Evolutionary conservation across 2,888 invertebrate species (phyloP), one percentile per base, ranked within the genome.

Genomic region (Meta bourneti): DNA sequence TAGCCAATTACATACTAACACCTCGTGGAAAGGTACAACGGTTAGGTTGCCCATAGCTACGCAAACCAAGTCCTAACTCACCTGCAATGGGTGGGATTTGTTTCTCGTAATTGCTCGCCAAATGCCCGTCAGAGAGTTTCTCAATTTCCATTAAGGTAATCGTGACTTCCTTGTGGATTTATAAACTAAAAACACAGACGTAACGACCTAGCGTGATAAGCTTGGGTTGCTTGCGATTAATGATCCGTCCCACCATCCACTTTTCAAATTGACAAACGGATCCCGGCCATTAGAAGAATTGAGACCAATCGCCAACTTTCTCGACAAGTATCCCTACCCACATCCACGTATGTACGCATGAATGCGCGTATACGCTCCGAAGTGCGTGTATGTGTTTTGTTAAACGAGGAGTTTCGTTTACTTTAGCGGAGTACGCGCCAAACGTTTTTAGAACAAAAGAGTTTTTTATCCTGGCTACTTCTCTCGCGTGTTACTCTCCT

Each of bases 231-330:
- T 54, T 74, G 88, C 79, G 81, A 81, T 54, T 88, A 88, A 88
- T 88, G 88, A 72, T 74, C 88, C 80, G 81, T 79, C 81, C 80
- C 79, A 79, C 49, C 48, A 20, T 83, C 48, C 83, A 81, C 69
- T 75, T 81, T 61, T 83, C 78, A 84, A 90, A 83, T 77, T 72
- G 61, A 70, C 69, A 89, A 82, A 19, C 72, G 8, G 49, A 52
- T 19, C 13, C 19, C n/a, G 48, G 78, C 89, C 89, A 90, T 90
- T 90, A 90, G 78, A 83, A 83, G 83, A 83, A 90, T 90, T 90
- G 82, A 74, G 80, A 52, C 11, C 69, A 82, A 71, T 70, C 81
- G 48, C 72, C 52, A 34, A 34, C 34, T 34, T 34, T 34, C 34
- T 34, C 34, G 34, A 34, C 34, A 4, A 2, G 34, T 34, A 34